Evolutionary conservation across 2,888 invertebrate genomes (phyloP).

Genomic region (Clostera curtula): DNA sequence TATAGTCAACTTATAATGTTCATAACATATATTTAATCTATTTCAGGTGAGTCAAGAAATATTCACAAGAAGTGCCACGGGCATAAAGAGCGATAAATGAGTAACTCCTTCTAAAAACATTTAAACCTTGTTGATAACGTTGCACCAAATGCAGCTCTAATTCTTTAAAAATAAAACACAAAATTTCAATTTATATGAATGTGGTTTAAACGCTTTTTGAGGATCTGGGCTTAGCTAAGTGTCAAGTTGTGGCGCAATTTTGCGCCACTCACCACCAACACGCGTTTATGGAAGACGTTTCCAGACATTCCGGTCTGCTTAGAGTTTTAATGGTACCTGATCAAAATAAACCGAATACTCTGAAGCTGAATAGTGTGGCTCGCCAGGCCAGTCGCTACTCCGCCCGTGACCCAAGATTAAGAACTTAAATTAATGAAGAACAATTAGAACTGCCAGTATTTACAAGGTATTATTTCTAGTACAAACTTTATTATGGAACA

Average conservation of each 20-base stretch:
- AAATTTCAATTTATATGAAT: not conserved
- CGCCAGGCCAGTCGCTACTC: constrained; percentile 67
- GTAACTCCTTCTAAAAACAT: too few species aligned
- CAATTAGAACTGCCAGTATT: constrained; percentile 50
- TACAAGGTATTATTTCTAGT: constrained; percentile 40
- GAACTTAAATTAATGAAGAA: constrained; percentile 52
- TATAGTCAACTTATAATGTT: too few species aligned
- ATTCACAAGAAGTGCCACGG: too few species aligned
- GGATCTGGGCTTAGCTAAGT: constrained; percentile 15
- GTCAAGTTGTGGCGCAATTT: constrained; percentile 38
- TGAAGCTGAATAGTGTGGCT: constrained; percentile 67
- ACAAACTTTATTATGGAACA: constrained; percentile 43
- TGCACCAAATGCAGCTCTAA: not conserved
- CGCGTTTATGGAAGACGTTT: constrained; percentile 57
- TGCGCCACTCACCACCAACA: constrained; percentile 39
- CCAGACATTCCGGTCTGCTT: constrained; percentile 28
- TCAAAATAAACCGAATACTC: constrained; percentile 67
- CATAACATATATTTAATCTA: too few species aligned
- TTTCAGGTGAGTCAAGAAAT: too few species aligned
- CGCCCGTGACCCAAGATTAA: constrained; percentile 76
- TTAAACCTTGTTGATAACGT: too few species aligned
- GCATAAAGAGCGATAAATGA: too few species aligned
- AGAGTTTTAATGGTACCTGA: constrained; percentile 74
- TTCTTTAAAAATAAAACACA: not conserved
- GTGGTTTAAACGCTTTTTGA: too few species aligned